A percentile compares a stretch with the other conserved stretches of the same genome.
Conservation (phyloP, 2,113 vertebrate species). For the Ifrita kowaldi region DNA sequence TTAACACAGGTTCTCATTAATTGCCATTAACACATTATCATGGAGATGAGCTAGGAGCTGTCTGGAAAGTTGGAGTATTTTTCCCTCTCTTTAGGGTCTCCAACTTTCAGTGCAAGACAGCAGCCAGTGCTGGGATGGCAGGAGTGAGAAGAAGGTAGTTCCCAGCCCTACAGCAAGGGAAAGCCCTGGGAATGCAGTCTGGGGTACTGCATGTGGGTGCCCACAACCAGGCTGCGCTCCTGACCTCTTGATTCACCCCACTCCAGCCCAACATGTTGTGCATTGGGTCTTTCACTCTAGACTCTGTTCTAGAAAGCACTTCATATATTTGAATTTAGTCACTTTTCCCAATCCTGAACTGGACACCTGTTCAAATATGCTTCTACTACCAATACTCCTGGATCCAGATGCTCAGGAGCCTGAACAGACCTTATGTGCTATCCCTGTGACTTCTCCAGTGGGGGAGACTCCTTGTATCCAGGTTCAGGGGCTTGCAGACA, state of each 20-base stretch:
- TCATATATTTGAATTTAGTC: not conserved
- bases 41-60: not conserved
- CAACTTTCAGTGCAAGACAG: not conserved
- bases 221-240: not conserved
- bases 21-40: not conserved
- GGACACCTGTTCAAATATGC: not conserved
- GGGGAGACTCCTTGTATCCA: not conserved
- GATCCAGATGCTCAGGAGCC: not conserved
- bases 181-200: not conserved
- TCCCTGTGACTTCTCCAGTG: not conserved
- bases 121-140: not conserved
- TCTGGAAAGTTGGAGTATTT: not conserved
- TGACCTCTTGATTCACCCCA: not conserved
- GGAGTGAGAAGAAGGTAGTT: not conserved
- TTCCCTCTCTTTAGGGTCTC: not conserved
- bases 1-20: not conserved
- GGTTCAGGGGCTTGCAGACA: not conserved
- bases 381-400: not conserved
- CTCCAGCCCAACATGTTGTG: not conserved
- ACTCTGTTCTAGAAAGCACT: not conserved
- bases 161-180: not conserved
- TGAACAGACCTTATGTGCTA: not conserved
- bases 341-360: not conserved
- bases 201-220: accelerated
- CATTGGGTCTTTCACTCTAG: not conserved